phyloP scores from a whole-genome alignment of 2,797 vertebrate species.

The Coluber constrictor region DNA sequence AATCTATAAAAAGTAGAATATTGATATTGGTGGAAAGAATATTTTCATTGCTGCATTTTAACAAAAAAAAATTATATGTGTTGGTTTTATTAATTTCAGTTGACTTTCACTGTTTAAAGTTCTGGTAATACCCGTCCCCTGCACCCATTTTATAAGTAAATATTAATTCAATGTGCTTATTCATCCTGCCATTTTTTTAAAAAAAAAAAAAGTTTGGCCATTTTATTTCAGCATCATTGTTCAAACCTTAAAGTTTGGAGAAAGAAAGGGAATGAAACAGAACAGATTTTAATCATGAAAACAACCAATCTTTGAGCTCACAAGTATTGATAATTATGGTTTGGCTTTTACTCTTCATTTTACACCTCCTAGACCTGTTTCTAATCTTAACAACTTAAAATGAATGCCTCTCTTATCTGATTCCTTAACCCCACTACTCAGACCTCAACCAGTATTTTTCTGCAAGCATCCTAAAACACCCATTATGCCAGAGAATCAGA shows the following conservation, averaged over 20 bases:
- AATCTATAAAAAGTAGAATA: background rate
- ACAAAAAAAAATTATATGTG: too few relatives aligned
- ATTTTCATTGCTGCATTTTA: background rate
- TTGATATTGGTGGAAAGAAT: background rate
- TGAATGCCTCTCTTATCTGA: background rate
- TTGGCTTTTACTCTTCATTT: background rate
- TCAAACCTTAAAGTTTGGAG: background rate
- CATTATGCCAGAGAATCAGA: background rate
- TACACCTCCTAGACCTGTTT: background rate
- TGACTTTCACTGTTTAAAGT: background rate
- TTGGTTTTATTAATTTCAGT: background rate
- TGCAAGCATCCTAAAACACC: background rate
- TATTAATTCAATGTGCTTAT: background rate
- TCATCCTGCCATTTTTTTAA: background rate
- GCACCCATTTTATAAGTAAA: background rate
- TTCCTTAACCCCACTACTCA: background rate
- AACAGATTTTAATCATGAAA: background rate
- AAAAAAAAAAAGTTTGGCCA: background rate
- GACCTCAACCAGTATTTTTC: background rate
- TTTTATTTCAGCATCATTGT: background rate
- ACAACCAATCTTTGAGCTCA: background rate
- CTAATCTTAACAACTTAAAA: background rate
- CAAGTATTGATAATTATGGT: background rate
- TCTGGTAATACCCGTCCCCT: background rate
- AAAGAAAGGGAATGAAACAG: background rate